These are phyloP conservation scores for Odontocerum albicorne DNA, from an alignment of 2,888 invertebrate species.

Conservation along the genomic window DNA sequence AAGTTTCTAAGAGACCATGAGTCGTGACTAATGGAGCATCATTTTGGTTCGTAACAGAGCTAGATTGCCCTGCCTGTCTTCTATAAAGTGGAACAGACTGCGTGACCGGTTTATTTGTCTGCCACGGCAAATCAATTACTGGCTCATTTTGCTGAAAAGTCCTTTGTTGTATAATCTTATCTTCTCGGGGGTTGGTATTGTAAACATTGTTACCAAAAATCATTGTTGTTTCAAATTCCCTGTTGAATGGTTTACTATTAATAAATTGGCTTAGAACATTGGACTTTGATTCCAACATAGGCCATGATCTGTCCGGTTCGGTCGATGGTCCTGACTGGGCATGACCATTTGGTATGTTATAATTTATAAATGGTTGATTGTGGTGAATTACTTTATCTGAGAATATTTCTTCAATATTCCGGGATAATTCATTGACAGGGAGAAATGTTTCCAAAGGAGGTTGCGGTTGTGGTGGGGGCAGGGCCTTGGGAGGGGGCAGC, in stretches of 20 bases:
- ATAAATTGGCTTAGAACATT: slow-evolving; percentile 31
- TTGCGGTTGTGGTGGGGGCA: slow-evolving; percentile 41
- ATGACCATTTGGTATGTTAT: slow-evolving; percentile 33
- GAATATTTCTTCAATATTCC: slow-evolving; percentile 36
- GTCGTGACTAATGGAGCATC: slow-evolving; percentile 21
- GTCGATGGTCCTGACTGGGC: slow-evolving; percentile 14
- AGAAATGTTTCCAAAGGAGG: slow-evolving; percentile 32
- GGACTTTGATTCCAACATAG: slow-evolving; percentile 28
- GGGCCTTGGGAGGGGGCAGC: slow-evolving; percentile 34
- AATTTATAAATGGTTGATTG: slow-evolving; percentile 25
- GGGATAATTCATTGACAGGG: slow-evolving; percentile 25
- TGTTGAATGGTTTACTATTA: slow-evolving; percentile 31
- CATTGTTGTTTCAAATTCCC: slow-evolving; percentile 32
- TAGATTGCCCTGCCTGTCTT: slow-evolving; percentile 44
- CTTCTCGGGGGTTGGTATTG: slow-evolving; percentile 26
- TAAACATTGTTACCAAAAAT: slow-evolving; percentile 24
- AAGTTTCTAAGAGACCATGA: slow-evolving; percentile 35
- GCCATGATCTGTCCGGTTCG: slow-evolving; percentile 29
- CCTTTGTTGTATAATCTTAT: slow-evolving; percentile 36
- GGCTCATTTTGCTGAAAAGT: slow-evolving; percentile 39
- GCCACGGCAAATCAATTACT: slow-evolving; percentile 35
- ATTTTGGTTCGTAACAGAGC: slow-evolving; percentile 36
- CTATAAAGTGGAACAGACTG: slow-evolving; percentile 54
- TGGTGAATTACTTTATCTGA: slow-evolving; percentile 33
- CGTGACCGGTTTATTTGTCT: slow-evolving; percentile 36